Evolutionary conservation across 2,113 vertebrate genomes (phyloP), one percentile per base, ranked within the genome.

Genomic region (Neotragus moschatus): DNA sequence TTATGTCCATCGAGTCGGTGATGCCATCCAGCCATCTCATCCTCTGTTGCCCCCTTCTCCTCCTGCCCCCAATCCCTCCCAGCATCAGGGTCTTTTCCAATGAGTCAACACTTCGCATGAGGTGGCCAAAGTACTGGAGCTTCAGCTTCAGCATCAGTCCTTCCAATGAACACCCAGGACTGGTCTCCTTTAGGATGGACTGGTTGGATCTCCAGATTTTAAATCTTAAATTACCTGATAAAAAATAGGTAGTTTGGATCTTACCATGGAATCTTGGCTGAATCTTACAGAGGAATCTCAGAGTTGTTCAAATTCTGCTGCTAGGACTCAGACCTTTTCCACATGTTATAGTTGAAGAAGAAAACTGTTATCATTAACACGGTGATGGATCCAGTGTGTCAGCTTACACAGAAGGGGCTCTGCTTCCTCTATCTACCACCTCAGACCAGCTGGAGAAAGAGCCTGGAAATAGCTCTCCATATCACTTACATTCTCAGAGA

Each of bases 231-330:
- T 93, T 84, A 30, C 28, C 81, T 60, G 51, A 81, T 94, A 25
- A 73, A 87, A 90, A 85, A 66, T 90, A 77, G 87, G 1, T 90
- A 84, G 7, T 53, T 36, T 84, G 28, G 8, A 75, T 84, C 36
- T 93, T 84, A 39, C 15, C 53, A 25, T 12, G 17, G 61, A 96
- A 85, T 87, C 92, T 90, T 81, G 5, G 25, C 30, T 73, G 36
- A 7, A 81, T 84, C 36, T 93, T 84, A 30, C 12, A 66, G 36
- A 9, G 14, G 80, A 96, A 81, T 87, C 90, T 87, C 28, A 23
- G 30, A n/a, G 75, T 75, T 94, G 63, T 92, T 95, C 53, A 73
- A 26, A 77, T 66, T 55, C 63, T 93, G 8, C 77, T 94, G 66
- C 82, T 82, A 23, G 12, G 43, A 16, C 30, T 81, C 70, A 36